Base-by-base conservation (phyloP, 2,888 invertebrate species). In the Mycalesis mineus region DNA sequence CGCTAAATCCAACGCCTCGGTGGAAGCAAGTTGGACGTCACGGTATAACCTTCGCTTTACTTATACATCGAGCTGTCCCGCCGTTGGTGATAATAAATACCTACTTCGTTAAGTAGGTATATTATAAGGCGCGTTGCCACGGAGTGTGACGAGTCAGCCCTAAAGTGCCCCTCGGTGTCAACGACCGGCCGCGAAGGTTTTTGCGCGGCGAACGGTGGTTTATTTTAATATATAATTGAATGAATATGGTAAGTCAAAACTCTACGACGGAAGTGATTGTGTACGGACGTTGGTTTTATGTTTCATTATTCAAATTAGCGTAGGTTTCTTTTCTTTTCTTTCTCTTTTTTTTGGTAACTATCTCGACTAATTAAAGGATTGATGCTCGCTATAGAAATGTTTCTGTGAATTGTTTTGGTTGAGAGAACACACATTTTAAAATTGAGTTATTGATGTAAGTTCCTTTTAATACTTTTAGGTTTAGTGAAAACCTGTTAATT, bases 131-230 rank as follows among this genome's bases (percentile, higher is more conserved):
- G 70, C 71, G 71, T 68, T 73, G 72, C 75, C 77, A 70, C 77
- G 75, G 73, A 74, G 80, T 83, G 78, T 80, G 78, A 84, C 79
- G 78, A 80, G 80, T 73, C 77, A 79, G 84, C 88, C 88, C 87
- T 88, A 84, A 86, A 86, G 86, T 83, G 86, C 87, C 88, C 75
- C 88, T 75, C 75, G 72, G 77, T 80, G 88, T 87, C 87, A 82
- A 78, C 78, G 88, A 86, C 87, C 88, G 80, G 69, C 77, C 73
- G 77, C 77, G 77, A 84, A 87, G 85, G 86, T 74, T 73, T 87
- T 88, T 85, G 82, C 83, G 80, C 77, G 73, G 63, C 78, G 78
- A 78, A 78, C 78, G 81, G 82, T 80, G 80, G 83, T 82, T 82
- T 86, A 82, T 84, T 84, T 83, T 85, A 84, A 84, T 60, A 60